These are phyloP conservation scores for Netelia fuscicornis DNA, from an alignment of 2,888 invertebrate genomes.

Conservation along the genomic window DNA sequence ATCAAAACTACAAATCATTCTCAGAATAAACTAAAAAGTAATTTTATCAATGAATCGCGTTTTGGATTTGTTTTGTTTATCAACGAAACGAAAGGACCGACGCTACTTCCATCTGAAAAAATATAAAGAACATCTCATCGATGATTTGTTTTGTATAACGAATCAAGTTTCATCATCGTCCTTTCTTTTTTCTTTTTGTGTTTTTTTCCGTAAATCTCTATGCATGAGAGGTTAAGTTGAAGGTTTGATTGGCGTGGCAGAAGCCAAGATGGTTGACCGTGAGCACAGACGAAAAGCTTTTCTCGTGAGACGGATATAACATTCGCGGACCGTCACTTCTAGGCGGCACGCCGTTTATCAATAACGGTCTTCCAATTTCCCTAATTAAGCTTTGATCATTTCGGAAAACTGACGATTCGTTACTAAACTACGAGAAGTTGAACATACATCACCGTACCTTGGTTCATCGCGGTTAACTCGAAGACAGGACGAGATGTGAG, in stretches of 20 bases:
- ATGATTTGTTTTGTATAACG: slow-evolving; percentile 25
- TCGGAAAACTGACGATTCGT: background rate
- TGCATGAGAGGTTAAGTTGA: slow-evolving; percentile 76
- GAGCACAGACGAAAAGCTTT: slow-evolving; percentile 80
- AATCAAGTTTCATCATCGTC: slow-evolving; percentile 24
- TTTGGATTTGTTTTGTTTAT: background rate
- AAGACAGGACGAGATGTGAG: slow-evolving; percentile 67
- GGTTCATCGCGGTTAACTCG: slow-evolving; percentile 71
- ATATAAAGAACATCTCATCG: background rate
- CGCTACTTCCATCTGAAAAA: background rate
- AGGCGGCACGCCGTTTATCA: slow-evolving; percentile 38
- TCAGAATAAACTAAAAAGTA: no score
- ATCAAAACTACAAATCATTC: background rate
- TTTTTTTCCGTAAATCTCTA: slow-evolving; percentile 2
- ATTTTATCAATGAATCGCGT: no score
- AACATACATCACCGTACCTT: slow-evolving; percentile 53
- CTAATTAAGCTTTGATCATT: background rate
- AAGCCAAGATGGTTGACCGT: slow-evolving; percentile 82
- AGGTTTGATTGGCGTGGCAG: slow-evolving; percentile 83
- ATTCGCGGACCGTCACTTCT: slow-evolving; percentile 57
- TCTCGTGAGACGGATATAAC: slow-evolving; percentile 76
- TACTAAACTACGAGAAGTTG: background rate
- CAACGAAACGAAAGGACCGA: background rate
- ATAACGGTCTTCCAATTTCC: slow-evolving; percentile 10
- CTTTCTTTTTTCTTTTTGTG: slow-evolving; percentile 44